A percentile compares a stretch with the other conserved stretches of the same genome.
phyloP scores from a whole-genome alignment of 1,140 invertebrate genomes.

The Sarcophaga peregrina region DNA sequence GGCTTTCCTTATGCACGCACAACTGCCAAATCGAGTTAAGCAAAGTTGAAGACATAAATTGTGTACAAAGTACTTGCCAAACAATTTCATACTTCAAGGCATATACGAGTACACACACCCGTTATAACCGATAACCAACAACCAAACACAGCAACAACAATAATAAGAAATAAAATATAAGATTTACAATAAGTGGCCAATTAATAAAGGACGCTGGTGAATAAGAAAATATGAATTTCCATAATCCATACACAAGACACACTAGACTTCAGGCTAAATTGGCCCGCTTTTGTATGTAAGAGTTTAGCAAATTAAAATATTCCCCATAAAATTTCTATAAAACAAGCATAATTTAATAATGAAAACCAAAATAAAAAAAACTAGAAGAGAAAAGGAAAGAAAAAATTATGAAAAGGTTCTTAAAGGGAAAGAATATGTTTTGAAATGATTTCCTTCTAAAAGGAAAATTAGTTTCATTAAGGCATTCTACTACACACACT shows the following conservation, averaged over 20 bases:
- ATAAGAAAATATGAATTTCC: constrained; percentile 12
- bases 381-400: too few species aligned
- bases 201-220: too few species aligned
- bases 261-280: not conserved
- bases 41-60: not conserved
- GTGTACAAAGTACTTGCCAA: not conserved
- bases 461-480: constrained; percentile 10
- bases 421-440: not conserved
- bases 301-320: not conserved
- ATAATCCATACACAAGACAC: not conserved
- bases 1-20: not conserved
- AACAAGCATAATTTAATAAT: not conserved
- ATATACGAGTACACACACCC: not conserved
- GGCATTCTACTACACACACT: not conserved
- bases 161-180: too few species aligned
- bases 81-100: not conserved
- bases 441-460: not conserved
- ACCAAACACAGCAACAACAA: too few species aligned
- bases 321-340: not conserved
- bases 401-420: too few species aligned
- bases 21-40: not conserved
- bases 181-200: too few species aligned
- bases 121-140: not conserved
- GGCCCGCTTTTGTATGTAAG: not conserved
- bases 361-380: not conserved